Evolutionary conservation across 2,113 vertebrate species (phyloP), one percentile per base, ranked within the genome.

Genomic region (Haemorhous mexicanus): DNA sequence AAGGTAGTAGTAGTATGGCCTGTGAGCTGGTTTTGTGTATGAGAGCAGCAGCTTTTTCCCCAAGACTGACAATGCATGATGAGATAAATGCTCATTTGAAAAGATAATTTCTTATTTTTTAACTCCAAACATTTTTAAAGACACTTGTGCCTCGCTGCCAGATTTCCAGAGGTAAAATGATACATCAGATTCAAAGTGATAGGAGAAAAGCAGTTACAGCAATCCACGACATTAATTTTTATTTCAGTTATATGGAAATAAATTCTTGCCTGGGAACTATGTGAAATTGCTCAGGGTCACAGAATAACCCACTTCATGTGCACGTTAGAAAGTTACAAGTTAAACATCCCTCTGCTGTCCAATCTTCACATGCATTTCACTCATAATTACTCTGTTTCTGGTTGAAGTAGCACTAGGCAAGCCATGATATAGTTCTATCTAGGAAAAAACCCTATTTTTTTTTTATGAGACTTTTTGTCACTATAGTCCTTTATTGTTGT

Each of bases 201-300:
- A 90, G 26, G 14, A 87, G 24, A 75, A 62, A 18, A 76, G 11
- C 44, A 73, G 47, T 69, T 91, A 62, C 90, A 80, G 12, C 2
- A 35, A 53, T 68, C 79, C 79, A 66, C 32, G 72, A 72, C 52
- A 62, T 82, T 93, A 88, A 69, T 93, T 95, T 96, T 94, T 90
- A 78, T 87, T 94, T 86, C 62, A 92, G 61, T 84, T 87, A 69
- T 72, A 66, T 47, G 49, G 73, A 93, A 94, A 86, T 88, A 77
- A 66, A 91, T 68, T 78, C 32, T 46, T 88, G 46, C 26, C 44
- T 74, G 44, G 64, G 84, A 94, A 96, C 84, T 68, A 56, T 6
- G 33, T 76, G 62, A 89, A 94, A 78, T 74, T 81, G 32, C 47
- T 80, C 49, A 84, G 64, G 70, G 75, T 88, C 89, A 81, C 35